Percentiles rank a stretch among this genome's conserved stretches.
These are phyloP conservation scores for Drosophila gaucha DNA, from an alignment of 2,888 invertebrate species.

Conservation along the genomic window DNA sequence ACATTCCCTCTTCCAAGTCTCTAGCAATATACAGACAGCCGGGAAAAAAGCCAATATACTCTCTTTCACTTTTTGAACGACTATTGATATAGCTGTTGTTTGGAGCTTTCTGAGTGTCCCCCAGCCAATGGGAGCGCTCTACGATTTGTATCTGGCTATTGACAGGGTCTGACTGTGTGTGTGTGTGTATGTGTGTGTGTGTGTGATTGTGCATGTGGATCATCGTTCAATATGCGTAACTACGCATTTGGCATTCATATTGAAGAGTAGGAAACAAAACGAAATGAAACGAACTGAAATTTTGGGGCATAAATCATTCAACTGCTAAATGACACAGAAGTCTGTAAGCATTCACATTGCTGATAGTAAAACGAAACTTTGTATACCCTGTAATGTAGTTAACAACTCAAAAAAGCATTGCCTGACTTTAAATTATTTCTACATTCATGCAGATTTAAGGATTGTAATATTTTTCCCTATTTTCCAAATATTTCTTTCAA, in stretches of 20 bases:
- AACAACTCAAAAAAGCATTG: not conserved
- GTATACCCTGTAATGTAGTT: conserved; percentile 23
- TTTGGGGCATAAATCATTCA: conserved; percentile 73
- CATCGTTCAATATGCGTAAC: conserved; percentile 60
- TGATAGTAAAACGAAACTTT: not conserved
- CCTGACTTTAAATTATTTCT: no score
- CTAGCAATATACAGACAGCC: no score
- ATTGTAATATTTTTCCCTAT: no score
- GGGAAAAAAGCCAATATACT: not conserved
- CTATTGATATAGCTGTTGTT: not conserved
- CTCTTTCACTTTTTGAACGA: not conserved
- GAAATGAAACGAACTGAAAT: conserved; percentile 34
- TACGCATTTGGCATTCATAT: conserved; percentile 72
- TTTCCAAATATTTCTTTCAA: no score
- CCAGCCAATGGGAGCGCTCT: conserved; percentile 34
- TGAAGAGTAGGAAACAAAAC: conserved; percentile 39
- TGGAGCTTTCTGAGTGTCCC: conserved; percentile 8
- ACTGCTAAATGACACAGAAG: conserved; percentile 52
- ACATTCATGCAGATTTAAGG: no score
- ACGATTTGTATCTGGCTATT: conserved; percentile 54
- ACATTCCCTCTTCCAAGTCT: no score
- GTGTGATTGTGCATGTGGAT: conserved; percentile 19
- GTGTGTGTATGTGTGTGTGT: conserved; percentile 9
- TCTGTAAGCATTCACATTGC: not conserved
- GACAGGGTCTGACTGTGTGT: conserved; percentile 35